phyloP scores from a whole-genome alignment of 2,113 vertebrate genomes.

The Chloropsis cyanopogon region DNA sequence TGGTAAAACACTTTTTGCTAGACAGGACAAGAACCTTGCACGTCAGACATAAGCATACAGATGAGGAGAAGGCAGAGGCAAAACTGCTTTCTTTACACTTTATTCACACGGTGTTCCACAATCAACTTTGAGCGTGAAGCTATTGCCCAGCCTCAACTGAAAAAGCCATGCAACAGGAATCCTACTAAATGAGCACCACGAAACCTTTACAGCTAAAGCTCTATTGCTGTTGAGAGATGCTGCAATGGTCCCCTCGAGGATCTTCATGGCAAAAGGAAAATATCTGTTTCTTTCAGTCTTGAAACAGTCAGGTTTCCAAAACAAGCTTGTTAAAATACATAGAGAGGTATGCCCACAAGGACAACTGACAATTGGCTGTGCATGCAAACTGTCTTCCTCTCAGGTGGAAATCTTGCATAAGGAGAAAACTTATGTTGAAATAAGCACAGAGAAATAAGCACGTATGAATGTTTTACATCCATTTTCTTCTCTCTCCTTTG shows the following conservation, averaged over 20 bases:
- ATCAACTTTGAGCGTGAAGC: background rate
- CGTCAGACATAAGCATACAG: background rate
- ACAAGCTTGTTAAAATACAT: background rate
- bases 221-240: background rate
- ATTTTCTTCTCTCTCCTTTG: background rate
- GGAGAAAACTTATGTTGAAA: background rate
- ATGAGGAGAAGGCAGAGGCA: background rate
- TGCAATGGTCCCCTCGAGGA: background rate
- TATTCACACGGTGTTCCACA: background rate
- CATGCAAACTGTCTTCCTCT: background rate
- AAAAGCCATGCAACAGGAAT: background rate
- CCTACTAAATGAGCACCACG: background rate
- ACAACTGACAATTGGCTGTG: background rate
- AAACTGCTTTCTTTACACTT: background rate
- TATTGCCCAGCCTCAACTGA: background rate
- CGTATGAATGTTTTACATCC: background rate
- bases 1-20: background rate
- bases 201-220: background rate
- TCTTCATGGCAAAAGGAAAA: background rate
- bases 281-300: background rate
- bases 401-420: background rate
- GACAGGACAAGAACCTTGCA: background rate
- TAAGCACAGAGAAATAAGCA: background rate
- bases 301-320: background rate
- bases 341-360: background rate